Base-by-base conservation (phyloP, 37 sponge, comb jelly and placozoan genomes). In the Axinella damicornis region DNA sequence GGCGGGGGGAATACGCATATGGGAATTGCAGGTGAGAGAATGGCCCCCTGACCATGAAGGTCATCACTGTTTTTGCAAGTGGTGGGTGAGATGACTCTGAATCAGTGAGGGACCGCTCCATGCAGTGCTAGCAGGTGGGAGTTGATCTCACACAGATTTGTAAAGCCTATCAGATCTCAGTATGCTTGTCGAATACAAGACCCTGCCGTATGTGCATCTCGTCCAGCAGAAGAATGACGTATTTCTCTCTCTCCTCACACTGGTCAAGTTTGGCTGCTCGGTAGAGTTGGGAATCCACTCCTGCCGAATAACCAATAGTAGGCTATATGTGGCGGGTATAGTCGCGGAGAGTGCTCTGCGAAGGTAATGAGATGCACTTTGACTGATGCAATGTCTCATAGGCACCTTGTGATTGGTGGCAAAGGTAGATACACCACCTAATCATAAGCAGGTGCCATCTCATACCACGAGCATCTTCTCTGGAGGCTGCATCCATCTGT, bases 151-250 rank as follows among this genome's bases (percentile, higher is more conserved):
- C 14, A 15, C 15, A 56, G 57, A 56, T 56, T 59, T 22, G 61
- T 58, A 61, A 58, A 77, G 36, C 78, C 78, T 30, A 62, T 59
- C 22, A 77, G 59, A 77, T 34, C 31, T 25, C 78, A 60, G 63
- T 60, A 22, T 81, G 82, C 71, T 81, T 81, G 71, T 81, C 71
- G 71, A 33, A 81, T 19, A 81, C 82, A 55, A 81, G 70, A 41
- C 40, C 71, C 21, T 81, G 34, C 71, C 85, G 31, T 63, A 55
- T n/a, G n/a, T n/a, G n/a, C n/a, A n/a, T n/a, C n/a, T n/a, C n/a
- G n/a, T n/a, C n/a, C n/a, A n/a, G n/a, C n/a, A 66, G 66, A 24
- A 84, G 55, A 31, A 84, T 21, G 35, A 84, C 52, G 46, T 60
- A 55, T 76, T 66, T 84, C 56, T 84, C 68, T 35, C 67, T n/a